Evolutionary conservation across 2,113 vertebrate species (phyloP), one percentile per base, ranked within the genome.

Genomic region (Dromiciops gliroides): DNA sequence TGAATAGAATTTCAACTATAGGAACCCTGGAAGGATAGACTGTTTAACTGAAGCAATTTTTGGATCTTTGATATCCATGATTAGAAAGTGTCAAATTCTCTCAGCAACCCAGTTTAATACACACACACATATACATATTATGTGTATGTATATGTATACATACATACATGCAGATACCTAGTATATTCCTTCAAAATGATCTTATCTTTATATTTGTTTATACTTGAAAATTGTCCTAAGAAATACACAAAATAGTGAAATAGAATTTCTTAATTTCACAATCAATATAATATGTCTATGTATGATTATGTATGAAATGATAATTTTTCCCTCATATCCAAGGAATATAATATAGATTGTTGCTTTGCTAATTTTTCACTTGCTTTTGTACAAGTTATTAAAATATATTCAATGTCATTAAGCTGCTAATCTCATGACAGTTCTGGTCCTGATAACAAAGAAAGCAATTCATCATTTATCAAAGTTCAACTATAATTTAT

Each of bases 401-500:
- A 91, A 94, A 92, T 67, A 91, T 10, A 11, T 96, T 0, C 92
- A 95, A 51, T 24, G 44, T 37, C 51, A 28, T n/a, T 91, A 95
- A 92, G 4, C 3, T 93, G 3, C 31, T 90, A 91, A 60, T 94
- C 31, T 53, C 75, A 94, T 90, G 37, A 93, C 67, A 94, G 89
- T 92, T 93, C 24, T 92, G 23, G 37, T 25, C 94, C 37, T 92
- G n/a, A 83, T 83, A 93, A 51, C 94, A 92, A 52, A 89, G 50
- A 88, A 92, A 25, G 89, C 75, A 94, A 96, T 91, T 90, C 91
- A 48, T 26, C 52, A 51, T 2, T 22, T 91, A 44, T 92, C 10
- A 93, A 96, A 95, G 49, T 83, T 60, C 12, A 60, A 90, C 67
- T 8, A 67, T 50, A 91, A 90, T 93, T 92, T 91, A 75, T 75